phyloP scores from a whole-genome alignment of 2,113 vertebrate genomes.

The Rhynchomys soricoides region DNA sequence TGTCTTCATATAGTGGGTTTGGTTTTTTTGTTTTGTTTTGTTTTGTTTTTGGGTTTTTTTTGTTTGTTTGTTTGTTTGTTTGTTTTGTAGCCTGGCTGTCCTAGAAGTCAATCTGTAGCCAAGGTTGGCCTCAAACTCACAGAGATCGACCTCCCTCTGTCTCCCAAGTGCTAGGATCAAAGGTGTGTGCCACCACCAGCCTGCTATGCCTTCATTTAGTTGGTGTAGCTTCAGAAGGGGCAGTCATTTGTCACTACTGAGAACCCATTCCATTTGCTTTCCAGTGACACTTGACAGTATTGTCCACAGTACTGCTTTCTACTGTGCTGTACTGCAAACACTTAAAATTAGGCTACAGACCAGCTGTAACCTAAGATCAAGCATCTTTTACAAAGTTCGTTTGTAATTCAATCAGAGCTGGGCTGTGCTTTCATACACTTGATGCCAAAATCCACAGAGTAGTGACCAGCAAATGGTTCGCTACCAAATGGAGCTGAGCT shows the following conservation, averaged over 20 bases:
- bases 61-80: neutral
- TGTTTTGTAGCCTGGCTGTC: neutral
- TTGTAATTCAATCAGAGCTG: conserved; percentile 42
- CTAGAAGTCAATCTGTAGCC: neutral
- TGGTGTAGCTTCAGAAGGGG: neutral
- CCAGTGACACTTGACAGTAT: neutral
- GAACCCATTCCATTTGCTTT: neutral
- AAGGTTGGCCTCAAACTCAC: neutral
- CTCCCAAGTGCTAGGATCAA: neutral
- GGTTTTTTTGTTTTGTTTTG: neutral
- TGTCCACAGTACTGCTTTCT: neutral
- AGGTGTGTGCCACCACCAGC: accelerated
- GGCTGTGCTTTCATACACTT: neutral
- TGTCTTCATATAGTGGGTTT: neutral
- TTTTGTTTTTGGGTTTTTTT: neutral
- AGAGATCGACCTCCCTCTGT: neutral
- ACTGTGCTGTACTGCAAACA: neutral
- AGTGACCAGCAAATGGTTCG: neutral
- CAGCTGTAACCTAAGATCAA: neutral
- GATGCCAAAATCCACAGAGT: neutral
- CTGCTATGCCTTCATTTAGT: neutral
- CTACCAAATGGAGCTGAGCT: neutral
- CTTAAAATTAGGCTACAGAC: conserved; percentile 43
- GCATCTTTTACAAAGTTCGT: conserved; percentile 24
- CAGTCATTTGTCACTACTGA: neutral